Base-by-base conservation (phyloP, 1,140 invertebrate species). In the Panulirus ornatus region DNA sequence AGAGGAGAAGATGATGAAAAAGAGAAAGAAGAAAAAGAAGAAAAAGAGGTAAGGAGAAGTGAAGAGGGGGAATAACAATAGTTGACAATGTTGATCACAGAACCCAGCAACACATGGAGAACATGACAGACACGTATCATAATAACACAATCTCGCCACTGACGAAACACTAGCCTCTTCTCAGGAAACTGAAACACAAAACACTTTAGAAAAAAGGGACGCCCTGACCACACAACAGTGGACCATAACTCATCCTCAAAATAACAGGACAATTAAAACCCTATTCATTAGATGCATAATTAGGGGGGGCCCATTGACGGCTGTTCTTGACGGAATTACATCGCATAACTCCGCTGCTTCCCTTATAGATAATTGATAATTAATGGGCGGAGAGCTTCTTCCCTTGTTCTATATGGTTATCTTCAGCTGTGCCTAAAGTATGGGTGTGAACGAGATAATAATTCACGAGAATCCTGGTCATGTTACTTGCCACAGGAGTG, bases 221-320 rank as follows among this genome's bases (percentile, higher is more conserved):
- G n/a, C 51, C 58, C 58, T 1, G 27, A 38, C 27, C 70, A 73
- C 70, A 73, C 70, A 38, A 38, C 36, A 34, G 27, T 38, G 30
- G n/a, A n/a, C 70, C 70, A 73, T 73, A 73, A 34, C 27, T 73
- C 70, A 36, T 22, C 70, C 70, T 38, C n/a, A 73, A 73, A 73
- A 73, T 36, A 22, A 73, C 70, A 73, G 34, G 34, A 73, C 70
- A 73, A 73, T 73, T 73, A 73, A 73, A 73, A 73, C 36, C 70
- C 70, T n/a, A 73, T 73, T 73, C 70, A 34, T 16, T 34, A 22
- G 70, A 38, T 5, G 19, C 8, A 38, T 73, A 73, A 73, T 73
- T 16, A 73, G 42, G 70, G 70, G 70, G 8, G 27, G 8, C 34
- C 27, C 27, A 6, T 3, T 11, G 34, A 11, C 34, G 22, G 42